Evolutionary conservation across 2,888 invertebrate genomes (phyloP), one percentile per base, ranked within the genome.

Genomic region (Cephalotes varians): DNA sequence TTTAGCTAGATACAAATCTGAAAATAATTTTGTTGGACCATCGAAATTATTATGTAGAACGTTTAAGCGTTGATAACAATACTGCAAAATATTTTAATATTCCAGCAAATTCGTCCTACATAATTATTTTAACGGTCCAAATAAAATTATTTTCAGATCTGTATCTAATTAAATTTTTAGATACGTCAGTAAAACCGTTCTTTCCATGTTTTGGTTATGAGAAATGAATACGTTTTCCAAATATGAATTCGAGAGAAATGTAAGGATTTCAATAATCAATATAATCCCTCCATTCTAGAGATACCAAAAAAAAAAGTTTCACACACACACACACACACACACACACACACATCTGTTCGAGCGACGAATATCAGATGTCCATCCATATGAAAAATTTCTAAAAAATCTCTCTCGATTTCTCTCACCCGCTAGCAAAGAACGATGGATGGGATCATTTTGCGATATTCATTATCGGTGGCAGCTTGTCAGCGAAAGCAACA

Each of bases 401-500:
- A 60, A 21, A 47, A 6, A 47, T n/a, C 37, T 21, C 73, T 60
- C 47, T 69, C 76, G 18, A 67, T 6, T 18, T 51, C 21, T 44
- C 21, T 28, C 25, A 21, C 1, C 40, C 12, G 25, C 5, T 21
- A 28, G 6, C 7, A 18, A 67, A 54, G 76, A 67, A 56, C 18
- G 18, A 10, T 28, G 31, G 21, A 54, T 31, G 60, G 60, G n/a
- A 51, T 72, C 69, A 44, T 85, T 88, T 86, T 81, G 56, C 56
- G 86, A 87, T 86, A 88, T 88, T 87, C 89, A 88, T 88, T 88
- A 88, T 85, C 88, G 82, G 79, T 83, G 89, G 77, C 88, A 88
- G 86, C 85, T 79, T 88, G 89, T 89, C 89, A 89, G 76, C 84
- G 82, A 83, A 82, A 74, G 86, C 84, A 87, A 85, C 88, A 87